These are phyloP conservation scores for Cnemophilus loriae DNA, from an alignment of 2,113 vertebrate species.

Conservation along the genomic window DNA sequence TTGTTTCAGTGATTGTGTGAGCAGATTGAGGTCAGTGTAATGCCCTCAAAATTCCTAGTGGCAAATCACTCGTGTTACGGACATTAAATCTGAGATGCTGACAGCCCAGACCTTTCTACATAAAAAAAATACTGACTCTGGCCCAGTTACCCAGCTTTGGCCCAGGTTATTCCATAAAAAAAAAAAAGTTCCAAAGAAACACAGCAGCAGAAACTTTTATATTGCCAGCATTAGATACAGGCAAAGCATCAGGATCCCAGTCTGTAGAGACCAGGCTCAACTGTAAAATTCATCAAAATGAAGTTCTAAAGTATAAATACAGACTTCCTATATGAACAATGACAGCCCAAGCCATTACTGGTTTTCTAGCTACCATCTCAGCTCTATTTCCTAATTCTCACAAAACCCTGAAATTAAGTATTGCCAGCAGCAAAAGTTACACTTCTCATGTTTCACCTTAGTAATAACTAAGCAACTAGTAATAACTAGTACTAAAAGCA, in stretches of 20 bases:
- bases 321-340: neutral
- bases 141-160: neutral
- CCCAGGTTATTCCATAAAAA: neutral
- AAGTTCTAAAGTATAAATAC: neutral
- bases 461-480: neutral
- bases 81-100: neutral
- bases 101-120: neutral
- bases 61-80: neutral
- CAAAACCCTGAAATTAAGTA: neutral
- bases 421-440: neutral
- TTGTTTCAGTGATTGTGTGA: neutral
- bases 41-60: neutral
- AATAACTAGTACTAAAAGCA: neutral
- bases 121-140: neutral
- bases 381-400: neutral
- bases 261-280: neutral
- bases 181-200: neutral
- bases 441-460: neutral
- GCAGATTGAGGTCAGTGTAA: constrained; percentile 34
- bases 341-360: neutral
- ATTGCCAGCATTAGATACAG: neutral
- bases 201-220: neutral
- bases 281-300: neutral
- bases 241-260: neutral
- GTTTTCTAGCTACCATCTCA: neutral